These are phyloP conservation scores for Goniozus legneri DNA, from an alignment of 1,140 invertebrate genomes.

Conservation along the genomic window DNA sequence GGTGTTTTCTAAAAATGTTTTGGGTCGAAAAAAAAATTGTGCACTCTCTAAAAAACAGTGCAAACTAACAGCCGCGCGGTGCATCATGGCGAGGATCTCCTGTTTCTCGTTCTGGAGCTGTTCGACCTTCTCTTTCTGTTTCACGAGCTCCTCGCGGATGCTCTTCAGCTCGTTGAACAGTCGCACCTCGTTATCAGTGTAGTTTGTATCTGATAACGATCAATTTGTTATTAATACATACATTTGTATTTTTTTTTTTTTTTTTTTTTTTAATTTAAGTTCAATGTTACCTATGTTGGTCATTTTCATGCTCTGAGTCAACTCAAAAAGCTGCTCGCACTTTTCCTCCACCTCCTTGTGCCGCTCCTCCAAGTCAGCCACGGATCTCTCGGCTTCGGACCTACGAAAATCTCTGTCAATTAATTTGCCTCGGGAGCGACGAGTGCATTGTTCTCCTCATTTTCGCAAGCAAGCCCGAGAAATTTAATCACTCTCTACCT, in stretches of 20 bases:
- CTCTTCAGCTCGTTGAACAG: conserved; percentile 28
- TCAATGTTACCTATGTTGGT: too few species aligned
- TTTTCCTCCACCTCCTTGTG: conserved; percentile 26
- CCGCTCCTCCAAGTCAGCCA: conserved; percentile 19
- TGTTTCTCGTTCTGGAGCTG: conserved; percentile 26
- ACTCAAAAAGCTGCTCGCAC: conserved; percentile 26
- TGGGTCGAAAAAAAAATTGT: too few species aligned
- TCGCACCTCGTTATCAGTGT: conserved; percentile 31
- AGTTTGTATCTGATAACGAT: conserved; percentile 16
- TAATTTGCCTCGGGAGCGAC: too few species aligned
- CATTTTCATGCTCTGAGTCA: conserved; percentile 21
- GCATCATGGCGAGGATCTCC: conserved; percentile 28
- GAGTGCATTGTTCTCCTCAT: too few species aligned
- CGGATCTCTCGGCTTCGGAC: conserved; percentile 9
- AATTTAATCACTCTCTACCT: conserved; percentile 14
- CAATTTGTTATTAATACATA: too few species aligned
- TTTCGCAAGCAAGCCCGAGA: too few species aligned
- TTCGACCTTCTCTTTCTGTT: conserved; percentile 16
- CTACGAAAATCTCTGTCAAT: conserved; percentile 20
- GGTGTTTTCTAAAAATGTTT: too few species aligned
- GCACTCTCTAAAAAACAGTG: conserved; percentile 26
- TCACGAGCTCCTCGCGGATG: conserved; percentile 4
- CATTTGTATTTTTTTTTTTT: too few species aligned
- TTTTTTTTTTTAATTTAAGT: too few species aligned
- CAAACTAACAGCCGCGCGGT: conserved; percentile 28